Conservation (phyloP, 1,140 invertebrate genomes). For the Aphis gossypii region DNA sequence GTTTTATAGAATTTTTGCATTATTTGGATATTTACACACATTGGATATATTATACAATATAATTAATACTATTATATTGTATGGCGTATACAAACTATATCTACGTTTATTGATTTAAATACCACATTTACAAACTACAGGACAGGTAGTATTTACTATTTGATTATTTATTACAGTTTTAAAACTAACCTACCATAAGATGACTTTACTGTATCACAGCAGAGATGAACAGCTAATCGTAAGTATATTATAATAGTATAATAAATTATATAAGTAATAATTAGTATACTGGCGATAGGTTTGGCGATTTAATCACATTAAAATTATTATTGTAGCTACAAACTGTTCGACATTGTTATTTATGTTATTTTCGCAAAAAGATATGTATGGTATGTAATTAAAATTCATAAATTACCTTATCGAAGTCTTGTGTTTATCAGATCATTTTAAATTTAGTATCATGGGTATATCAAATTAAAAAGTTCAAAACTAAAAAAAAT, state of each 20-base stretch:
- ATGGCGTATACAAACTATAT: too few species aligned
- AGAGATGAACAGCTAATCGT: background rate
- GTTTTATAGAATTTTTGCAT: background rate
- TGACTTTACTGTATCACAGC: background rate
- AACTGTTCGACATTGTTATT: background rate
- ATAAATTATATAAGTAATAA: too few species aligned
- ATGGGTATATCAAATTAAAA: background rate
- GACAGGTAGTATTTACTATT: too few species aligned
- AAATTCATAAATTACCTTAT: background rate
- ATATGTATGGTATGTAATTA: background rate
- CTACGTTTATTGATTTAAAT: background rate
- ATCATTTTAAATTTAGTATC: background rate
- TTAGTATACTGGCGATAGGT: background rate
- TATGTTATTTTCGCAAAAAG: background rate
- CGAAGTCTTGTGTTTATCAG: too few species aligned
- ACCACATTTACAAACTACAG: background rate
- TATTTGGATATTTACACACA: too few species aligned
- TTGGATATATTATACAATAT: background rate
- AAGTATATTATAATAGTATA: background rate
- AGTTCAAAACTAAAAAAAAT: background rate
- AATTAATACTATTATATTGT: background rate
- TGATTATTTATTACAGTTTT: background rate
- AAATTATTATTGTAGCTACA: background rate
- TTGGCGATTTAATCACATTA: background rate
- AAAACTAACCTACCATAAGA: background rate